A percentile compares a stretch with the other conserved stretches of the same genome.
phyloP scores from a whole-genome alignment of 2,888 invertebrate genomes.

The Mesorhabditis sp. region DNA sequence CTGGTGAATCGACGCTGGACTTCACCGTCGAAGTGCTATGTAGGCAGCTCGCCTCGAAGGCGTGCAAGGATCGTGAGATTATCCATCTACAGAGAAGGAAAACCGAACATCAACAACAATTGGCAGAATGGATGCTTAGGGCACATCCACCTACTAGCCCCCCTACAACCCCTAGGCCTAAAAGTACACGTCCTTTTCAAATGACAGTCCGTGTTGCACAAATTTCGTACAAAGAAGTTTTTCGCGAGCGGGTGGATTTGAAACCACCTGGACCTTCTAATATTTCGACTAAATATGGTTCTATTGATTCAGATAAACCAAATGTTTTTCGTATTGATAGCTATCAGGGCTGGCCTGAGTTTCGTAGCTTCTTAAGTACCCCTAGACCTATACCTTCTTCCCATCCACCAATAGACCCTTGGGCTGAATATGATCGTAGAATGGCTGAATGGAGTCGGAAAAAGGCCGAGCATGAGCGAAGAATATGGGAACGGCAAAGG shows the following conservation, averaged over 20 bases:
- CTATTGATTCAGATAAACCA: background rate
- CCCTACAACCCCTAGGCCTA: background rate
- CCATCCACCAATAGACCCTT: background rate
- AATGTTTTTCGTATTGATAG: background rate
- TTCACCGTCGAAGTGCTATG: slow-evolving; percentile 65
- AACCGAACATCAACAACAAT: background rate
- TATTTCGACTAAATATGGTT: background rate
- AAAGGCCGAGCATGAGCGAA: background rate
- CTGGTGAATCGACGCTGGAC: slow-evolving; percentile 67
- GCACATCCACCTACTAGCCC: background rate
- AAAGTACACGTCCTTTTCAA: background rate
- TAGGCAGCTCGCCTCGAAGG: slow-evolving; percentile 44
- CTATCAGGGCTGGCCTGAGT: background rate
- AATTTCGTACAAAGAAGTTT: background rate
- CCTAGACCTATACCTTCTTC: background rate
- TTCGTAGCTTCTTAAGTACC: background rate
- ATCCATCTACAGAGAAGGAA: slow-evolving; percentile 14
- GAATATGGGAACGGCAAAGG: background rate
- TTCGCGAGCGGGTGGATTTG: slow-evolving; percentile 6
- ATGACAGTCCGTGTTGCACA: background rate
- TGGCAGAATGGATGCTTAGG: background rate
- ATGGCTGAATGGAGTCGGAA: background rate
- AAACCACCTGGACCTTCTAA: background rate
- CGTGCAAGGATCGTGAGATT: slow-evolving; percentile 39
- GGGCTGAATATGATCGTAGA: slow-evolving; percentile 4